Base-by-base conservation (phyloP, 2,888 invertebrate genomes). In the Melieria omissa region DNA sequence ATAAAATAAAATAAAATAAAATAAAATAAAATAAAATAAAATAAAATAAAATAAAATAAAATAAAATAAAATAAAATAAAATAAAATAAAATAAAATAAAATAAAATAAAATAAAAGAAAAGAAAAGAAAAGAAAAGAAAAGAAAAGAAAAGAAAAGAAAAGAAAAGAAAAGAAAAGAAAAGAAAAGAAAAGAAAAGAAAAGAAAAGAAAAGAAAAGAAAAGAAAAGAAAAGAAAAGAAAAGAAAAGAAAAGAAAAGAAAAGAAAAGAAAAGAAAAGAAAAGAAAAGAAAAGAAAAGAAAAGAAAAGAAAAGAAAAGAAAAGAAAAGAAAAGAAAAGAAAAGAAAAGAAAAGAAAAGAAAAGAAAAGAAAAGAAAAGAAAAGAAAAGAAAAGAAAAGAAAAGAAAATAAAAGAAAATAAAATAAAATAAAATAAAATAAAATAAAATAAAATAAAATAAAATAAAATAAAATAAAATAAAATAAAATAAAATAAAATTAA, bases 391-490 rank as follows among this genome's bases (percentile, higher is more conserved):
- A 14, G 12, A 69, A 42, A 55, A n/a, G 10, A 52, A 41, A 61
- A 68, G 9, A 57, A 57, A 66, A 66, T 44, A 55, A 66, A 45
- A 57, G 16, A 57, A 57, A 55, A 57, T 66, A 8, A 45, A n/a
- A 66, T 57, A 42, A 12, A 57, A 66, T 41, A 60, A 60, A 60
- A 41, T 60, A 60, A 60, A 60, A 60, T 41, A 41, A 5, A 60
- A 9, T 5, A 60, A 60, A 41, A 41, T 41, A 60, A 66, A 66
- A 45, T n/a, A 57, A 66, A 44, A 66, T 49, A 52, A 16, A 55
- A 49, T n/a, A 66, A 65, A 41, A 54, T 54, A 65, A 52, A 65
- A 65, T 12, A 54, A 29, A n/a, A 66, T 49, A 66, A 66, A 16
- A 10, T n/a, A 12, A 41, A 42, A 66, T 55, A 45, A 57, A 66